Conservation (phyloP, 37 sponge, comb jelly and placozoan genomes). For the Haliclona indistincta region DNA sequence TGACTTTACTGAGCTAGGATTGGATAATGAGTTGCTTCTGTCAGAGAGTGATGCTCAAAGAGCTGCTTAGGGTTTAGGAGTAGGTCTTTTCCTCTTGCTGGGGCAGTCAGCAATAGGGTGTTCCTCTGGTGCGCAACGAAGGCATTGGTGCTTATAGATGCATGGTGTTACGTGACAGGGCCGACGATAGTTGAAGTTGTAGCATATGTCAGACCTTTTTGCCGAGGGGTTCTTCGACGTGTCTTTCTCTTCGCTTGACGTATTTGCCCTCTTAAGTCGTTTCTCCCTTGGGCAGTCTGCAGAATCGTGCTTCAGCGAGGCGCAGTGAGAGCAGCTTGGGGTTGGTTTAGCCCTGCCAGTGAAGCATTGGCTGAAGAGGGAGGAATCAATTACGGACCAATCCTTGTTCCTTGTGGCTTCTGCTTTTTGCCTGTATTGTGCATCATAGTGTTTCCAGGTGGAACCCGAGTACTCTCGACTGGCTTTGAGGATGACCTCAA, state of each 20-base stretch:
- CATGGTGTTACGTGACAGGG: neutral
- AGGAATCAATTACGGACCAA: neutral
- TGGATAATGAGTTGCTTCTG: too few species aligned
- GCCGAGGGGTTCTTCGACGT: neutral
- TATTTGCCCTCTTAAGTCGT: neutral
- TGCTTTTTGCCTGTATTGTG: conserved; percentile 1
- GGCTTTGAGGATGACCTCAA: conserved; percentile 2
- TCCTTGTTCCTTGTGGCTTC: neutral
- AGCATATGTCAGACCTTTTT: neutral
- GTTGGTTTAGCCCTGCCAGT: neutral
- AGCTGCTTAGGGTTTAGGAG: too few species aligned
- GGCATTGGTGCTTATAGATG: neutral
- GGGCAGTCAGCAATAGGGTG: conserved; percentile 7
- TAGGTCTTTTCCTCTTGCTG: neutral
- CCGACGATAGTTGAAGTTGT: neutral
- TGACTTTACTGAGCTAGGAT: too few species aligned
- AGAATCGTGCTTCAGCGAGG: conserved; percentile 10
- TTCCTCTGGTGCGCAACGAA: conserved; percentile 3
- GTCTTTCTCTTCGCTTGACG: neutral
- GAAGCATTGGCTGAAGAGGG: conserved; percentile 19
- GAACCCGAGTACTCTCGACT: neutral
- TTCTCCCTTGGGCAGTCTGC: conserved; percentile 1
- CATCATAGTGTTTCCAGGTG: conserved; percentile 12
- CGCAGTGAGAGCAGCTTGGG: neutral
- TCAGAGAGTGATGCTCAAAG: too few species aligned